A percentile compares a stretch with the other conserved stretches of the same genome.
Conservation (phyloP, 2,797 vertebrate species). For the Centroberyx gerrardi region DNA sequence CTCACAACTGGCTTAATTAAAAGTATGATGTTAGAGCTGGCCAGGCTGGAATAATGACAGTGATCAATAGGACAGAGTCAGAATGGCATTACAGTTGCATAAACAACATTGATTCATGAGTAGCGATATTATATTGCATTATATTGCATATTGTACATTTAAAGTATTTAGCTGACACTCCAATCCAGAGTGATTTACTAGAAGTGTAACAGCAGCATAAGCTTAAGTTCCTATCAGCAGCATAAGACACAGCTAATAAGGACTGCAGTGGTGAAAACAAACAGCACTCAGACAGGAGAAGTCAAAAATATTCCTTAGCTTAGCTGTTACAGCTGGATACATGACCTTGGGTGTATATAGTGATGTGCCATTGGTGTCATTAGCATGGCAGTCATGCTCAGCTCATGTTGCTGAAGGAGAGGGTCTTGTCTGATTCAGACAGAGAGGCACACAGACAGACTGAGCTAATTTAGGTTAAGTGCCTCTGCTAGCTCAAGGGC, state of each 20-base stretch:
- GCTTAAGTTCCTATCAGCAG: neutral
- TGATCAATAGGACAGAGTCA: slow-evolving; percentile 48
- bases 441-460: slow-evolving; percentile 53
- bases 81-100: slow-evolving; percentile 37
- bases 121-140: slow-evolving; percentile 30
- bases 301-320: neutral
- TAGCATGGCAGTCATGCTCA: slow-evolving; percentile 20
- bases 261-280: neutral
- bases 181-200: slow-evolving; percentile 14
- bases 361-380: slow-evolving; percentile 6
- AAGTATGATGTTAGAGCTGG: slow-evolving; percentile 40
- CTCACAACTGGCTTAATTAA: slow-evolving; percentile 53
- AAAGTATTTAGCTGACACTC: neutral
- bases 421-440: slow-evolving; percentile 60
- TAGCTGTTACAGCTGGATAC: neutral
- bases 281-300: neutral
- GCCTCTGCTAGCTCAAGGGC: slow-evolving; percentile 75
- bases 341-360: neutral
- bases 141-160: slow-evolving; percentile 14
- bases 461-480: slow-evolving; percentile 83
- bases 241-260: neutral
- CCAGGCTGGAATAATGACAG: slow-evolving; percentile 24
- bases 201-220: neutral
- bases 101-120: slow-evolving; percentile 31
- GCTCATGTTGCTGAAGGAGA: slow-evolving; percentile 45